These are phyloP conservation scores for Podargus strigoides DNA, from an alignment of 2,797 vertebrate genomes.

Conservation along the genomic window DNA sequence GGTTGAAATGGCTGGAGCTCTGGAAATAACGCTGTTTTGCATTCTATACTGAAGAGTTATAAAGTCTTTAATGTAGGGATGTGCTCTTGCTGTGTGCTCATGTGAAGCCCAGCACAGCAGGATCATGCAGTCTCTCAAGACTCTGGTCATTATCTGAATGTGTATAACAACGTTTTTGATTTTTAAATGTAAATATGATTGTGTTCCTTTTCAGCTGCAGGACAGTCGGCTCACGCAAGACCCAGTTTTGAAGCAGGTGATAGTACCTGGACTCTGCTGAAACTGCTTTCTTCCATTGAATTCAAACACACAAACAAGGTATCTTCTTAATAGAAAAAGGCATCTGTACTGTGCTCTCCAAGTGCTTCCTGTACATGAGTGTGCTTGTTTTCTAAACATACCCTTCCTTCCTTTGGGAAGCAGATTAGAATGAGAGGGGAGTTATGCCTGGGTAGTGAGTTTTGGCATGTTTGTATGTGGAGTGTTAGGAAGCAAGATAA, in stretches of 20 bases:
- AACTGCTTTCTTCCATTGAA: constrained; percentile 29
- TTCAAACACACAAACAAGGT: constrained; percentile 66
- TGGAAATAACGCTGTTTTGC: not conserved
- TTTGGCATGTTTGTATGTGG: not conserved
- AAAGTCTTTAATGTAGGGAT: not conserved
- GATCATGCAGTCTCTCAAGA: not conserved
- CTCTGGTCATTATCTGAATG: not conserved
- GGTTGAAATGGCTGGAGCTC: not conserved
- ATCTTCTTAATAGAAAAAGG: not conserved
- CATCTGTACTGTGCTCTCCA: not conserved
- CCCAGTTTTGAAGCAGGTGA: constrained; percentile 63
- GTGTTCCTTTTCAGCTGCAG: constrained; percentile 72
- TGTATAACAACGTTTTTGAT: not conserved
- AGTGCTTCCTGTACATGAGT: not conserved
- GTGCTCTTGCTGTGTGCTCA: not conserved
- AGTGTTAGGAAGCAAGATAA: not conserved
- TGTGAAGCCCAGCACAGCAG: fast-evolving
- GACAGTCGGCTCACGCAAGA: constrained; percentile 70
- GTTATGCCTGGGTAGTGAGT: not conserved
- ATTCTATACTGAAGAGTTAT: not conserved
- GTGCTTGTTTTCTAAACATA: not conserved
- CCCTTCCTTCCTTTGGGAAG: not conserved
- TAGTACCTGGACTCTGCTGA: constrained; percentile 1
- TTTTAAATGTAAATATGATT: not conserved
- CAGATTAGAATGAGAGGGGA: not conserved